These are phyloP conservation scores for Etia nguti DNA, from an alignment of 2,113 vertebrate genomes.

Conservation along the genomic window DNA sequence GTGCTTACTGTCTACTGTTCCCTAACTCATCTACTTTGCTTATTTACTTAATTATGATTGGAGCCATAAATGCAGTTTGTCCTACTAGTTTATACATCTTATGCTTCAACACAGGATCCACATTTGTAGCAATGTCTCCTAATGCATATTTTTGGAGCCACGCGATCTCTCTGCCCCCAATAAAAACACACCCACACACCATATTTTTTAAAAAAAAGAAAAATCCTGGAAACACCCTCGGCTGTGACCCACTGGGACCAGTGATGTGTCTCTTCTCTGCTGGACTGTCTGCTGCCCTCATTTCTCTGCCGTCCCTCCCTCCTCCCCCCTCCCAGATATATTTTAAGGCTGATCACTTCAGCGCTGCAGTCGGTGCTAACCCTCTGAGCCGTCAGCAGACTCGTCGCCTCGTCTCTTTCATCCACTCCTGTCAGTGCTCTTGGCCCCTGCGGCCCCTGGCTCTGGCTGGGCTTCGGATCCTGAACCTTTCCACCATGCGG, in stretches of 20 bases:
- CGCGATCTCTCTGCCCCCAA: neutral
- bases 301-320: neutral
- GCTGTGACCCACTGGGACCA: conserved; percentile 4
- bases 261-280: neutral
- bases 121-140: neutral
- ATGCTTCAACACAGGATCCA: neutral
- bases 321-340: neutral
- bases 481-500: conserved; percentile 70
- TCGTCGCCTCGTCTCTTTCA: neutral
- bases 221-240: neutral
- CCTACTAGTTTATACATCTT: fast-evolving
- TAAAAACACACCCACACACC: neutral
- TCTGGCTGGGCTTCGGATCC: neutral
- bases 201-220: neutral
- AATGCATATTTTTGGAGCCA: neutral
- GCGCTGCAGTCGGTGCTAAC: neutral
- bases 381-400: neutral
- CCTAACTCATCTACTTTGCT: neutral
- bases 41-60: neutral
- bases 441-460: neutral
- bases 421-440: neutral
- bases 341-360: neutral
- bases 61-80: neutral
- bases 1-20: fast-evolving
- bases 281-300: conserved; percentile 43